Percentiles rank a stretch among this genome's conserved stretches.
These are phyloP conservation scores for Lepidurus apus DNA, from an alignment of 1,140 invertebrate species.

Conservation along the genomic window DNA sequence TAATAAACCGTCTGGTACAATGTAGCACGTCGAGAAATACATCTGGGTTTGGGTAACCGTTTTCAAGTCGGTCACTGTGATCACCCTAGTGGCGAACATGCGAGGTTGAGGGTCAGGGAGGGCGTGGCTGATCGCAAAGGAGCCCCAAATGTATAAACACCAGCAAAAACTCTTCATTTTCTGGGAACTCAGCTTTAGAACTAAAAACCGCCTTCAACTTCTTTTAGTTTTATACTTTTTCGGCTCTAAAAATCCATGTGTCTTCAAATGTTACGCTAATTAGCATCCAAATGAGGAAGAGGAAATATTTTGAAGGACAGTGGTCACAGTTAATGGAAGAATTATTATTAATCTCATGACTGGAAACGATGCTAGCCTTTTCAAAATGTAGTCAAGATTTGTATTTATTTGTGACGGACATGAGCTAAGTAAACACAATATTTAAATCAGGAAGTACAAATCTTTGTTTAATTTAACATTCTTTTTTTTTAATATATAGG, in stretches of 20 bases:
- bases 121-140: neutral
- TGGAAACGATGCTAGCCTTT: too few species aligned
- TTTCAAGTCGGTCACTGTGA: neutral
- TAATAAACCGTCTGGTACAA: neutral
- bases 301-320: too few species aligned
- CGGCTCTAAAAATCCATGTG: neutral
- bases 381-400: too few species aligned
- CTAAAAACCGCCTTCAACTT: neutral
- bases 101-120: neutral
- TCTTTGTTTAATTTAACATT: neutral
- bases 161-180: neutral
- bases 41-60: neutral
- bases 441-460: neutral
- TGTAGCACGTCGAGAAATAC: neutral
- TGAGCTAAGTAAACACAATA: too few species aligned
- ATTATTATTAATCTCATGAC: too few species aligned
- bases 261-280: slow-evolving; percentile 10
- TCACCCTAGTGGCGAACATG: neutral
- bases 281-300: neutral
- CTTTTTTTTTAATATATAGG: neutral
- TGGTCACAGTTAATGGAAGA: too few species aligned
- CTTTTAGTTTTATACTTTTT: neutral
- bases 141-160: neutral
- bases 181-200: neutral
- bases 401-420: too few species aligned